Base-by-base conservation (phyloP, 2,888 invertebrate genomes). In the Mimachlamys varia region DNA sequence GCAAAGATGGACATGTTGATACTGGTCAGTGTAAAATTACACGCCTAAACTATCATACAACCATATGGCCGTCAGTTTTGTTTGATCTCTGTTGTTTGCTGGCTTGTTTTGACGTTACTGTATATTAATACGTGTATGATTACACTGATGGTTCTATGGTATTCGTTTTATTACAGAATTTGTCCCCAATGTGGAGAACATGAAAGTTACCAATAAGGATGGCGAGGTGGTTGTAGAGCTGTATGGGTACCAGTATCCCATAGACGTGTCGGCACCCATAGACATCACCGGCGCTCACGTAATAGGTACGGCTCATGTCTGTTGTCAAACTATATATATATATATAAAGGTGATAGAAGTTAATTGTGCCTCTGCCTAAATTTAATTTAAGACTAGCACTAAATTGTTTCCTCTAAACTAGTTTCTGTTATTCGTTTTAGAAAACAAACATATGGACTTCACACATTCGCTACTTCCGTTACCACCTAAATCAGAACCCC, bases 171-270 rank as follows among this genome's bases (percentile, higher is more conserved):
- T 76, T 33, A 33, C 33, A 76, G 76, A 76, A 10, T 13, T 76
- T 33, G 27, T 76, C 76, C 76, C 27, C 12, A 76, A 76, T 76
- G 27, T 33, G 27, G 76, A 76, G 33, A 76, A 33, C 15, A 76
- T 89, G 50, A 89, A 90, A 50, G 76, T 90, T 12, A 76, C 49
- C 13, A 76, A 50, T 49, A 50, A 88, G 27, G 50, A 90, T 50
- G 50, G 62, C 10, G 90, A 50, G 37, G 90, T 90, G n/a, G 27
- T 89, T 13, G 90, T 90, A 5, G 90, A 90, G 33, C 88, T 90
- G 89, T 88, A 88, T 38, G 90, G 90, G 5, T 37, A 58, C 37
- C 53, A n/a, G 33, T 90, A 90, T 44, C 90, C 90, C 19, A 76
- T 90, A 44, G 90, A 90, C 49, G 33, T 87, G 53, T 53, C 50